Evolutionary conservation across 2,113 vertebrate genomes (phyloP).

Genomic region (Taxidea taxus): DNA sequence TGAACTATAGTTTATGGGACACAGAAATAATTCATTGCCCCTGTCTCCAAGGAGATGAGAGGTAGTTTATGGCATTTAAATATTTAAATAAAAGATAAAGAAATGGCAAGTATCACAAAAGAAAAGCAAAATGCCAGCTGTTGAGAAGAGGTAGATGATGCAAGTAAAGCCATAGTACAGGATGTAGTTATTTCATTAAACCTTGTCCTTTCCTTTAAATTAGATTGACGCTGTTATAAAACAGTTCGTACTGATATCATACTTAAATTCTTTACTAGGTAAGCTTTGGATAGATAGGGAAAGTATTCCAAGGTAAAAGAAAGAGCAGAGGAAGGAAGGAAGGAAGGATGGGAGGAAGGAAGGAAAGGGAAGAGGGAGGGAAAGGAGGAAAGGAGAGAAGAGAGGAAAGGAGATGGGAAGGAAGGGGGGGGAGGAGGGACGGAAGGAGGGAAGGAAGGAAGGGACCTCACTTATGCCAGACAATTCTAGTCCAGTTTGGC

Average conservation of each 20-base stretch:
- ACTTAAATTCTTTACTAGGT: not conserved
- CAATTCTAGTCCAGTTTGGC: not conserved
- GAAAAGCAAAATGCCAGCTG: not conserved
- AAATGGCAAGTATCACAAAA: not conserved
- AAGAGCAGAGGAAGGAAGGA: not conserved
- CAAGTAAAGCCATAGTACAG: not conserved
- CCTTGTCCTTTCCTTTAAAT: not conserved
- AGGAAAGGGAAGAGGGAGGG: not conserved
- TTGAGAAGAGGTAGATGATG: not conserved
- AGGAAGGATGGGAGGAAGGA: accelerated
- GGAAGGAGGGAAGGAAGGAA: not conserved
- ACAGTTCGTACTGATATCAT: not conserved
- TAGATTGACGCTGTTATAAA: not conserved
- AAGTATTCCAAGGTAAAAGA: constrained; percentile 20
- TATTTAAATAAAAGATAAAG: not conserved
- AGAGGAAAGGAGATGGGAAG: not conserved
- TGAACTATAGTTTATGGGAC: not conserved
- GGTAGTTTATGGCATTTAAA: not conserved
- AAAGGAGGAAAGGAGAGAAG: not conserved
- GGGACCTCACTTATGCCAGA: not conserved
- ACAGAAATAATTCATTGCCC: not conserved
- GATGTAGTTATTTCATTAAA: not conserved
- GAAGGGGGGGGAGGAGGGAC: not conserved
- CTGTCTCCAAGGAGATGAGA: not conserved
- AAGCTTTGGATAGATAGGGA: not conserved